Evolutionary conservation across 2,888 invertebrate species (phyloP), one percentile per base, ranked within the genome.

Genomic region (Drosophila putrida): DNA sequence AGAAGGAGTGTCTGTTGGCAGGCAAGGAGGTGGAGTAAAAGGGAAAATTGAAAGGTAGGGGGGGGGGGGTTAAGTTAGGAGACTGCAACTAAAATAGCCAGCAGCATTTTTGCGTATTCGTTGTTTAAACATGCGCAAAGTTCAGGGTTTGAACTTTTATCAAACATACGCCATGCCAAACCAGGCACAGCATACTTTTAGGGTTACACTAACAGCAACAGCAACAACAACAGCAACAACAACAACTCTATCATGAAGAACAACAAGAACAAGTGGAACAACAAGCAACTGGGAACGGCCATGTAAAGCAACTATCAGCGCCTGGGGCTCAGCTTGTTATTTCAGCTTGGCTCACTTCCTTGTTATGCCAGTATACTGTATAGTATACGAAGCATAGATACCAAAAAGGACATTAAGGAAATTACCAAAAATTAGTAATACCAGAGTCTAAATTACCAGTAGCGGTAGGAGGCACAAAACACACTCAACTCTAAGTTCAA

Each of bases 111-210:
- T 90, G 90, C 90, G 88, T 87, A 84, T 90, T 82, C 90, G 89
- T 82, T 88, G 90, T 90, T 90, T 84, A 89, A 86, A 90, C 90
- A 88, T 88, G 89, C 82, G 89, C 90, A 89, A 89, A 89, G 90
- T 89, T 90, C 88, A 80, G 85, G 87, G 75, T 73, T 82, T 89
- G 90, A 89, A 89, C 90, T 89, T 89, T 89, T 88, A 89, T 88
- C 84, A 90, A 84, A 86, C 83, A 84, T 84, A 89, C 84, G 87
- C 85, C 82, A 84, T 75, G 71, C 83, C 80, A 70, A 69, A 65
- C 71, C 47, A 57, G 69, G 75, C 69, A 53, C 70, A 77, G 79
- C 80, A 80, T 80, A 77, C 81, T 81, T 80, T 79, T 82, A 75
- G 77, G 82, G 82, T 82, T 80, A 75, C 62, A 62, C 25, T 49